Percentiles rank a stretch among this genome's conserved stretches.
Conservation (phyloP, 2,113 vertebrate species). For the Bombycilla garrulus region DNA sequence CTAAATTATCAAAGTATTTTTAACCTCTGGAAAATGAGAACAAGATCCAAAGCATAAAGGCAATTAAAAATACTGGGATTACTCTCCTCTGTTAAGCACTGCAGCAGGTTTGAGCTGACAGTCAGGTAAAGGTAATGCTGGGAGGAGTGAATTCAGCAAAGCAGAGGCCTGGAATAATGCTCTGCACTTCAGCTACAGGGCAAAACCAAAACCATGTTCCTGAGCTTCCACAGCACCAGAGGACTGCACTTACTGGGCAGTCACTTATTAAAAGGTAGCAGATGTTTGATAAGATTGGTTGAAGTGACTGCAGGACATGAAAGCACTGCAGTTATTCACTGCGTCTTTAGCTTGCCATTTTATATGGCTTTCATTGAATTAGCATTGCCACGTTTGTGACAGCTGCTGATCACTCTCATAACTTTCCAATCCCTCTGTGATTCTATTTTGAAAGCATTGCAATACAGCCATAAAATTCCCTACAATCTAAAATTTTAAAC, state of each 20-base stretch:
- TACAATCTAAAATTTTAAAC: background rate
- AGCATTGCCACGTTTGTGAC: rapidly evolving
- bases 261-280: background rate
- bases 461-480: background rate
- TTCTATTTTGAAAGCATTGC: background rate
- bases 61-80: constrained; percentile 42
- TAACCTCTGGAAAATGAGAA: constrained; percentile 50
- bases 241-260: background rate
- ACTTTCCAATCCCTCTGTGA: background rate
- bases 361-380: background rate
- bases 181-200: background rate
- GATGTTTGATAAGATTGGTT: background rate
- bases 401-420: background rate
- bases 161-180: background rate
- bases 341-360: background rate
- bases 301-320: background rate
- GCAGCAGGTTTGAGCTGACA: background rate
- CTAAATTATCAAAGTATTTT: constrained; percentile 62
- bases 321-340: background rate
- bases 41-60: constrained; percentile 22
- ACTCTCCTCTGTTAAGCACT: background rate
- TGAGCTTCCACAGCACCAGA: background rate
- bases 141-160: background rate
- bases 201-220: background rate
- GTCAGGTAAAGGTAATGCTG: background rate